These are phyloP conservation scores for Petromus typicus DNA, from an alignment of 2,113 vertebrate species.

Conservation along the genomic window DNA sequence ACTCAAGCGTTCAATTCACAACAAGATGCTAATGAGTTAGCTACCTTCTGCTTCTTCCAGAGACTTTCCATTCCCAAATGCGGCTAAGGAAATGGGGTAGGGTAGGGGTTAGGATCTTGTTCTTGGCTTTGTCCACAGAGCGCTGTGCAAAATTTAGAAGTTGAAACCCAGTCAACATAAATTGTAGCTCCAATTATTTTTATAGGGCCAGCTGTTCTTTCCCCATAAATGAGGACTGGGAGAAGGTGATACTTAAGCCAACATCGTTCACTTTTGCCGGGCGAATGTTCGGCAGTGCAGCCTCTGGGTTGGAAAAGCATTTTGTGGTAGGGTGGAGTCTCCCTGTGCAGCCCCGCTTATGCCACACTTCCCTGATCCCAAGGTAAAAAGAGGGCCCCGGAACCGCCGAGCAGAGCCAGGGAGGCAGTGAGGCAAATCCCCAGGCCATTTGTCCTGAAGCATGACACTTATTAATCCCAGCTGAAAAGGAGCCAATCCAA, in stretches of 20 bases:
- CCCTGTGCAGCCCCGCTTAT: neutral
- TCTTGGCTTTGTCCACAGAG: conserved; percentile 54
- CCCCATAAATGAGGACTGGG: conserved; percentile 64
- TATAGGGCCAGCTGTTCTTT: conserved; percentile 78
- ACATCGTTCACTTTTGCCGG: neutral
- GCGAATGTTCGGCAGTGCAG: neutral
- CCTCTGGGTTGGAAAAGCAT: neutral
- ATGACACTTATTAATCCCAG: conserved; percentile 43
- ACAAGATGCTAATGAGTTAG: neutral
- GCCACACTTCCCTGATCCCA: neutral
- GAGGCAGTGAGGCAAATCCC: neutral
- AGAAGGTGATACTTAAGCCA: neutral
- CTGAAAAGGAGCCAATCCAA: conserved; percentile 44
- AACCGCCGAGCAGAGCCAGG: conserved; percentile 19
- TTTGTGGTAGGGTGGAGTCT: neutral
- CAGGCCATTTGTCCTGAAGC: conserved; percentile 1
- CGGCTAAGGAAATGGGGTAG: neutral
- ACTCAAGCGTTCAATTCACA: neutral
- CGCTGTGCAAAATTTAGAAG: conserved; percentile 70
- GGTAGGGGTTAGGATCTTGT: neutral
- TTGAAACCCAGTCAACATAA: conserved; percentile 78
- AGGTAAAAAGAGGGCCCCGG: neutral
- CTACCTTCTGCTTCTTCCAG: conserved; percentile 13
- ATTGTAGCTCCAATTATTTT: conserved; percentile 80
- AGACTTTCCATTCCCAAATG: neutral